phyloP scores from a whole-genome alignment of 2,113 vertebrate species.

The Crotalus tigris region DNA sequence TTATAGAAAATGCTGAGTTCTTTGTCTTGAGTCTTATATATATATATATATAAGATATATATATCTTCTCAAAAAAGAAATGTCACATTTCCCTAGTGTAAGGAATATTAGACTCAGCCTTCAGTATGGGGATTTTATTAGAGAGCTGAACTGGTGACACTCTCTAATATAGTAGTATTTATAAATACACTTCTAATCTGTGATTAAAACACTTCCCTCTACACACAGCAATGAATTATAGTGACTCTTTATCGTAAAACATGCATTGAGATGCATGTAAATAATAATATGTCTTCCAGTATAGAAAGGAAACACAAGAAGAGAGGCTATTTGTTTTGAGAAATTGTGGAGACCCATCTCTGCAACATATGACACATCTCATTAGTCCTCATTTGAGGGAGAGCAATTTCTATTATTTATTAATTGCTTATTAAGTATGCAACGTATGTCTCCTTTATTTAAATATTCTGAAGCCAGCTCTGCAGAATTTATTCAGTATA shows the following conservation, averaged over 20 bases:
- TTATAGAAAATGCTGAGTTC: background rate
- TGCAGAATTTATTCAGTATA: background rate
- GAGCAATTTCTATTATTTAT: constrained; percentile 62
- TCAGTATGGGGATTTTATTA: constrained; percentile 53
- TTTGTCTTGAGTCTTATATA: background rate
- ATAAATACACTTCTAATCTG: constrained; percentile 65
- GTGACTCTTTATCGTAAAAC: constrained; percentile 40
- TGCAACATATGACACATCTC: constrained; percentile 59
- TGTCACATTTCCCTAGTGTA: constrained; percentile 14
- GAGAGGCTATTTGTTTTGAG: constrained; percentile 30
- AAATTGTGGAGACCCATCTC: constrained; percentile 55
- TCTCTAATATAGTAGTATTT: constrained; percentile 42
- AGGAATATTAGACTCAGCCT: constrained; percentile 52
- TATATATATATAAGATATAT: background rate
- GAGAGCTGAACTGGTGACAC: constrained; percentile 49
- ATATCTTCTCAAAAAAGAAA: background rate
- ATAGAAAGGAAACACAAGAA: constrained; percentile 28
- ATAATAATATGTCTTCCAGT: constrained; percentile 57
- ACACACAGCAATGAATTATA: constrained; percentile 49
- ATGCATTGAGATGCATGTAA: constrained; percentile 46
- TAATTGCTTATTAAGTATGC: constrained; percentile 62
- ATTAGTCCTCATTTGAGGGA: constrained; percentile 55
- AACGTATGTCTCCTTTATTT: constrained; percentile 49
- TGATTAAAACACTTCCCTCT: constrained; percentile 55
- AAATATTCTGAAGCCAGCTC: constrained; percentile 7